Evolutionary conservation across 2,113 vertebrate genomes (phyloP), one percentile per base, ranked within the genome.

Genomic region (Plotosus lineatus): DNA sequence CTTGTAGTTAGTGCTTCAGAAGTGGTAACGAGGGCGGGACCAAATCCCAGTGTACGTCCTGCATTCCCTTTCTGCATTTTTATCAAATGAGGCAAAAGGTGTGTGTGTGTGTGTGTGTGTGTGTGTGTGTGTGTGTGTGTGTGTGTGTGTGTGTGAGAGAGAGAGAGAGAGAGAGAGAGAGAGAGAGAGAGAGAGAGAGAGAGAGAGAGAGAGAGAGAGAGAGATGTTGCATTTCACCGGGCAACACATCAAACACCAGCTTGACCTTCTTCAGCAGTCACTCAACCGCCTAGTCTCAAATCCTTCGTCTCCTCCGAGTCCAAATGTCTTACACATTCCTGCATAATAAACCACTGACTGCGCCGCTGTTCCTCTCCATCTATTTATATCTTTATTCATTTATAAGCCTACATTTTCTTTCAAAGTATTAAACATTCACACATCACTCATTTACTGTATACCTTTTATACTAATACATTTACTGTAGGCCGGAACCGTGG

Each of bases 311-410:
- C 51, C 12, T 19, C 60, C 72, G 68, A 84, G 77, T 86, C 84
- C 84, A 85, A 87, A 79, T 75, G 75, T 31, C 78, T 89, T 85
- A 86, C 61, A 81, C 82, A 84, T 88, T 87, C 85, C 81, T 85
- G 80, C 82, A 85, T 86, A 89, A 86, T 81, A 86, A 85, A 50
- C 55, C 82, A 68, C 63, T 74, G 48, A 77, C 77, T 77, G 36
- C 71, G 74, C 81, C 48, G 65, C 77, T 78, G 77, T 74, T 68
- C 50, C 78, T 82, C 36, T 65, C 40, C 40, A 65, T 36, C 36
- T 60, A 36, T 66, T 65, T 65, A 9, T 7, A 19, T 23, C 21
- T 40, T 69, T n/a, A 3, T 28, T 69, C 17, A 17, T 44, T 46
- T 26, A 17, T 48, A 48, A 15, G 79, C 88, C 83, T 78, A 19